These are phyloP conservation scores for Aepyceros melampus DNA, from an alignment of 2,113 vertebrate species.

Conservation along the genomic window DNA sequence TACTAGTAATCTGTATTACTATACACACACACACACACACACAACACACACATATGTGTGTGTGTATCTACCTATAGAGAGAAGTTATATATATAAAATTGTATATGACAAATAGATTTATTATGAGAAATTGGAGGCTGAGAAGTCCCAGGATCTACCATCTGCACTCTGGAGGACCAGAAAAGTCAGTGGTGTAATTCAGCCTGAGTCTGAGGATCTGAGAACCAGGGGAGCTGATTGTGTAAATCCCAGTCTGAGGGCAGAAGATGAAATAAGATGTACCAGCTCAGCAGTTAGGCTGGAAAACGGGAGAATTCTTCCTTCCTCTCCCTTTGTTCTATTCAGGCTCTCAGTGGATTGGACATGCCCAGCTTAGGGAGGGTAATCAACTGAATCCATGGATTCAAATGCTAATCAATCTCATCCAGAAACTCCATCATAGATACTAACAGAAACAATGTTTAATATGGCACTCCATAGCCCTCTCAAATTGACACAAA, in stretches of 20 bases:
- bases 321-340: background rate
- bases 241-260: background rate
- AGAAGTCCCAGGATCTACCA: background rate
- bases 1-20: background rate
- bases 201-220: background rate
- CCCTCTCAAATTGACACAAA: background rate
- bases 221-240: background rate
- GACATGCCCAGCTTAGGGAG: background rate
- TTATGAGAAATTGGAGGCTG: background rate
- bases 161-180: background rate
- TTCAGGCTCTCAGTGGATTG: background rate
- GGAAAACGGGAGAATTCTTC: background rate
- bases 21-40: no score
- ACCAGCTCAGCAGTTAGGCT: background rate
- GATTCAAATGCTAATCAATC: background rate
- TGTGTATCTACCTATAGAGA: background rate
- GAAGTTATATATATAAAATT: background rate
- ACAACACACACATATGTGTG: background rate
- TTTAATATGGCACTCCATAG: background rate
- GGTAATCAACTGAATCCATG: background rate
- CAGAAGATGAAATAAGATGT: background rate
- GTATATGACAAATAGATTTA: background rate
- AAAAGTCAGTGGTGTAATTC: background rate
- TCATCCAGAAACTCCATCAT: background rate
- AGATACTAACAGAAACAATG: background rate